These are phyloP conservation scores for Alexandromys fortis DNA, from an alignment of 2,113 vertebrate genomes.

Conservation along the genomic window DNA sequence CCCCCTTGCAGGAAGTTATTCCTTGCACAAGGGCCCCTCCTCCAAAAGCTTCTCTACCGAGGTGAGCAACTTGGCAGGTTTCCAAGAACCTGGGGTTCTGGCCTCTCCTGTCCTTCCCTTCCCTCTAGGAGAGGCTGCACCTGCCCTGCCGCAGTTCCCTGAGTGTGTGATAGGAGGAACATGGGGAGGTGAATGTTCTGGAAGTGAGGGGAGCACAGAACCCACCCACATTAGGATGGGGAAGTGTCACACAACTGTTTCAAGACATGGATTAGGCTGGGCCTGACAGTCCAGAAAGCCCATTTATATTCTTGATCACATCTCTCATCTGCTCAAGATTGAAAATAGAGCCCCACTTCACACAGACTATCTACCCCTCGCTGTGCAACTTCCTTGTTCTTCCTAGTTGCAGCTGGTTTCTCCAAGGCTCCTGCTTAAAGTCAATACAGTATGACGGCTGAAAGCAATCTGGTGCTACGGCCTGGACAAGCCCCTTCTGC, in stretches of 20 bases:
- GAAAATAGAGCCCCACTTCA: background rate
- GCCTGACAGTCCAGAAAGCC: background rate
- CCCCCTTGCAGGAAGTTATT: conserved; percentile 63
- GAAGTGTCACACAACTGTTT: background rate
- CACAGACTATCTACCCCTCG: background rate
- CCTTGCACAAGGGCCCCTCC: background rate
- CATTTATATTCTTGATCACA: background rate
- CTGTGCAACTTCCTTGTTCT: background rate
- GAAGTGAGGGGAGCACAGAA: background rate
- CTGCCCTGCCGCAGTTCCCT: background rate
- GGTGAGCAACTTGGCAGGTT: background rate
- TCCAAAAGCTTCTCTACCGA: background rate
- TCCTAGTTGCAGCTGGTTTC: conserved; percentile 20
- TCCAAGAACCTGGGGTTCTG: background rate
- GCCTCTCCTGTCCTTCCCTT: background rate
- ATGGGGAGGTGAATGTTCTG: background rate
- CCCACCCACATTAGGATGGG: background rate
- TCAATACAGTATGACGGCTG: background rate
- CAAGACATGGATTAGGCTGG: conserved; percentile 41
- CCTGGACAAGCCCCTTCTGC: conserved; percentile 56
- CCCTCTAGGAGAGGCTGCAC: background rate
- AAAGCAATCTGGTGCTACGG: conserved; percentile 61
- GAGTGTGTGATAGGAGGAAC: fast-evolving
- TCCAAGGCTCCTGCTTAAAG: conserved; percentile 66
- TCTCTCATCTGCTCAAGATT: background rate